These are phyloP conservation scores for Maniola jurtina DNA, from an alignment of 1,140 invertebrate genomes.

Conservation along the genomic window DNA sequence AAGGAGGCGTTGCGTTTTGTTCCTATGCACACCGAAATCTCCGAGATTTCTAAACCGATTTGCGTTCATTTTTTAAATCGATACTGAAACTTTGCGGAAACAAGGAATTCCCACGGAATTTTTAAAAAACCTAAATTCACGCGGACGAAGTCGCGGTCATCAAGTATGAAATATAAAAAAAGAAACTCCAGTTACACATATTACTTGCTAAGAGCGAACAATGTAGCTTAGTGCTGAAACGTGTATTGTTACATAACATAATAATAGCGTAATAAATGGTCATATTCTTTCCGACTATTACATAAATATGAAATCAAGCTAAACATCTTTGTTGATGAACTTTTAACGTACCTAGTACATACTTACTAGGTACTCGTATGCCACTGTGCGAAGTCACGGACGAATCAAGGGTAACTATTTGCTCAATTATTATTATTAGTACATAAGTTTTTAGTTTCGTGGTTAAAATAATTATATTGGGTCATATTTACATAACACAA, in stretches of 20 bases:
- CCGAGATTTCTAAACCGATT: too few species aligned
- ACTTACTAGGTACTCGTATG: not conserved
- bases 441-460: too few species aligned
- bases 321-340: not conserved
- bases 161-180: not conserved
- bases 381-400: not conserved
- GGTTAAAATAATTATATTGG: too few species aligned
- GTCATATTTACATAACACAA: too few species aligned
- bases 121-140: not conserved
- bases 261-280: not conserved
- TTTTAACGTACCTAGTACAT: not conserved
- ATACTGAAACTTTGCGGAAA: too few species aligned
- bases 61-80: too few species aligned
- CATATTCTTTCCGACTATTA: not conserved
- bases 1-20: too few species aligned
- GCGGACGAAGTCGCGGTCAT: not conserved
- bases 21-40: too few species aligned
- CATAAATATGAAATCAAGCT: not conserved
- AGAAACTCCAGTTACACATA: too few species aligned
- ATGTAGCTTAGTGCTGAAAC: slow-evolving; percentile 10
- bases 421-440: not conserved
- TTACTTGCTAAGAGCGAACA: too few species aligned
- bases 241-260: not conserved
- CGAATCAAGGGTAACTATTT: slow-evolving; percentile 6
- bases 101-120: not conserved